phyloP scores from a whole-genome alignment of 1,140 invertebrate genomes.

The Drosophila funebris region DNA sequence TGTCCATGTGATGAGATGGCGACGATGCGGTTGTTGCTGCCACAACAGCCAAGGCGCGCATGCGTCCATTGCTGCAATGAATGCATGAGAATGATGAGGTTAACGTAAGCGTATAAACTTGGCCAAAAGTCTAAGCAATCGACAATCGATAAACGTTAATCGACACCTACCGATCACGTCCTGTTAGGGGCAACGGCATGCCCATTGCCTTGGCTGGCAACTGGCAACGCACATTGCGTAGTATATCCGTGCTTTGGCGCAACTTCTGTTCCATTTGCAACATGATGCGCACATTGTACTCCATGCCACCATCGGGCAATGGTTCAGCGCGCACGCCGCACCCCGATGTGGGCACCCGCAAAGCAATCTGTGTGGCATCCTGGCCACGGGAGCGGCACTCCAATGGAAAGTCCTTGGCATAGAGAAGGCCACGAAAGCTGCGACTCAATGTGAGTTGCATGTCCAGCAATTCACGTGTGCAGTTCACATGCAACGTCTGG shows the following conservation, averaged over 20 bases:
- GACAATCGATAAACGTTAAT: no score
- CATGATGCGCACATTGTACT: constrained; percentile 87
- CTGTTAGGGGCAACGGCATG: constrained; percentile 58
- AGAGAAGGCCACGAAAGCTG: constrained; percentile 88
- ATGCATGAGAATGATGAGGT: no score
- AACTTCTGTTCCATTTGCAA: constrained; percentile 89
- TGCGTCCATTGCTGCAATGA: constrained; percentile 77
- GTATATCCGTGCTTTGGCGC: constrained; percentile 88
- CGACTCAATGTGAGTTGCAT: constrained; percentile 85
- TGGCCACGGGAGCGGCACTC: constrained; percentile 86
- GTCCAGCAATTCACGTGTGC: constrained; percentile 85
- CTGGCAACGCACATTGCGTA: constrained; percentile 85
- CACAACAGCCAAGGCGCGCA: constrained; percentile 66
- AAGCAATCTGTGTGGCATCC: constrained; percentile 83
- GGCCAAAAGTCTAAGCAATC: no score
- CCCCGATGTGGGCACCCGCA: constrained; percentile 88
- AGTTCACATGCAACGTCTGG: constrained; percentile 77
- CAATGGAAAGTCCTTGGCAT: constrained; percentile 88
- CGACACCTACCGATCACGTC: constrained; percentile 58
- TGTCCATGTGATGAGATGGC: constrained; percentile 53
- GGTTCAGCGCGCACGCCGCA: constrained; percentile 87
- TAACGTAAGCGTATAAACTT: not conserved
- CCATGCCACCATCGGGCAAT: constrained; percentile 84
- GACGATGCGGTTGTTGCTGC: constrained; percentile 1
- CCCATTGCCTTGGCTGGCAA: constrained; percentile 79